phyloP scores from a whole-genome alignment of 2,888 invertebrate species.

The Pegoplata infirma region DNA sequence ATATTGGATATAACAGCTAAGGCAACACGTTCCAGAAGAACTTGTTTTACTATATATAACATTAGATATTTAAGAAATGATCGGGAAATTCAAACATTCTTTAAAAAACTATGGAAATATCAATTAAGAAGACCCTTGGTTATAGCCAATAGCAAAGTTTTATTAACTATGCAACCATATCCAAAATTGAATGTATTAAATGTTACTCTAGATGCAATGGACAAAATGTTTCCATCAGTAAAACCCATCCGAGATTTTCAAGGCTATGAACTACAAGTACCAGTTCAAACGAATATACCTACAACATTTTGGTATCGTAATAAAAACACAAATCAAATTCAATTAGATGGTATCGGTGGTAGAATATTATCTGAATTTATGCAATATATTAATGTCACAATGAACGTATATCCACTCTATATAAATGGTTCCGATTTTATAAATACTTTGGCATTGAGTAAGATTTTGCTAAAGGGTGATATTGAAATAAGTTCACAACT shows the following conservation, averaged over 20 bases:
- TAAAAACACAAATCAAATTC: neutral
- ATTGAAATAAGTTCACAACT: conserved; percentile 30
- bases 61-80: neutral
- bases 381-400: neutral
- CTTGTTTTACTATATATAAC: neutral
- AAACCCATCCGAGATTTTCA: neutral
- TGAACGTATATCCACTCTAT: no score
- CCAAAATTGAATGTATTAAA: neutral
- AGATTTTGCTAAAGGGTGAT: neutral
- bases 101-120: neutral
- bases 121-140: conserved; percentile 9
- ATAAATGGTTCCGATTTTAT: no score
- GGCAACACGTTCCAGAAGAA: neutral
- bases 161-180: conserved; percentile 17
- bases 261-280: neutral
- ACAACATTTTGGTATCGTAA: neutral
- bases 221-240: neutral
- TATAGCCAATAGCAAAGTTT: neutral
- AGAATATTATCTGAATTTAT: neutral
- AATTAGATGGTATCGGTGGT: neutral
- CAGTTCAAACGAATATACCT: neutral
- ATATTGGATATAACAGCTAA: no score
- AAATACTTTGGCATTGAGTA: no score
- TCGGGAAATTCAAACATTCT: neutral
- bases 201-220: neutral